phyloP scores from a whole-genome alignment of 2,797 vertebrate genomes.

The Siniperca scherzeri region DNA sequence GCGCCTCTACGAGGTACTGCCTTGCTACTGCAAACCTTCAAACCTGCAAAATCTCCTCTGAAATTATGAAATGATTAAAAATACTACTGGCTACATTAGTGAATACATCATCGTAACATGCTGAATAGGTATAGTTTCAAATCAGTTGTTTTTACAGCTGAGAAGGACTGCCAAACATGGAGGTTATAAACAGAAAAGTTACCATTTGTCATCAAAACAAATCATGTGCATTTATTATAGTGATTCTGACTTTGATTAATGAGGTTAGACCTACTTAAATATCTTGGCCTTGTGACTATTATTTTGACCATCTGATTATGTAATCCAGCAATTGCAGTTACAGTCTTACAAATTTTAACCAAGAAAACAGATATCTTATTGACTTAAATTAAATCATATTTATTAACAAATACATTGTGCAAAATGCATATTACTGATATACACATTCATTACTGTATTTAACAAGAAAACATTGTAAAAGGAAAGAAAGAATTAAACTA shows the following conservation, averaged over 20 bases:
- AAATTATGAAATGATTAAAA: not conserved
- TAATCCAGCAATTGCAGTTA: not conserved
- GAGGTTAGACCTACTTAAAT: not conserved
- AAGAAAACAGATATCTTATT: not conserved
- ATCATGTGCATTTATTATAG: not conserved
- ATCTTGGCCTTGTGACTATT: not conserved
- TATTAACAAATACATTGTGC: slow-evolving; percentile 75
- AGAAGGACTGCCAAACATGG: too few relatives aligned
- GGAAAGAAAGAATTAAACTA: slow-evolving; percentile 23
- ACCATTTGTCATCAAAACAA: not conserved
- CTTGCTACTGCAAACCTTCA: slow-evolving; percentile 24
- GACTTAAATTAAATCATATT: slow-evolving; percentile 64
- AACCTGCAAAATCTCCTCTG: not conserved
- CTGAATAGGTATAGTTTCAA: not conserved
- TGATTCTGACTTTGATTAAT: not conserved
- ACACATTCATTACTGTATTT: slow-evolving; percentile 43
- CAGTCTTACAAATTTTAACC: not conserved
- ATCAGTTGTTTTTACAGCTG: not conserved
- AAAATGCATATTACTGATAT: slow-evolving; percentile 67
- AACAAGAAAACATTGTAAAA: slow-evolving; percentile 30
- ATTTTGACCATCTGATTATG: not conserved
- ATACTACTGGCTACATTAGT: not conserved
- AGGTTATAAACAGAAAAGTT: not conserved
- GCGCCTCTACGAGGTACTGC: slow-evolving; percentile 48
- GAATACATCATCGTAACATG: not conserved